Base-by-base conservation (phyloP, 2,113 vertebrate genomes). In the Stegastes partitus region DNA sequence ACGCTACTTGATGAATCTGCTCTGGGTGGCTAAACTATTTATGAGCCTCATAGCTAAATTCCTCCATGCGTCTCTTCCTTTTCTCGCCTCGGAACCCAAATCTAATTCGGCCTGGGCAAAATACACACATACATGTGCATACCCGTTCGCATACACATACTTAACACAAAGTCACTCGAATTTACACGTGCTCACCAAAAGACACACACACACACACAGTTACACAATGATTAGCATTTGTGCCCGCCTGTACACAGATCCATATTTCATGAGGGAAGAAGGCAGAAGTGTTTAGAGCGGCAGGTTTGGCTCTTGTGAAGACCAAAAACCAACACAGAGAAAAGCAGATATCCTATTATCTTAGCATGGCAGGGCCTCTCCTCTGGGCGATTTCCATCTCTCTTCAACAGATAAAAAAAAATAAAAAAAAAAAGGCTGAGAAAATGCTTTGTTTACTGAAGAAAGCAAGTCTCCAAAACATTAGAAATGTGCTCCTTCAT, bases 1-100 rank as follows among this genome's bases (percentile, higher is more conserved):
- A 92, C 74, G 76, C 92, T 88, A 93, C 91, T 94, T 94, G 94
- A 95, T 95, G 93, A 95, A 95, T 95, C 93, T 95, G 93, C 93
- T 91, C 91, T 91, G 90, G 93, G 86, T 93, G 92, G 90, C 91
- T 95, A 94, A 95, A 95, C 93, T 95, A 95, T 95, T 95, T 95
- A 95, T 95, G 94, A 95, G 93, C 90, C 90, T 92, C 93, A 89
- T 84, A 91, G 92, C 92, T 85, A 91, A 93, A 93, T 93, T 93
- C 92, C 92, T 93, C 91, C 94, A 94, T 92, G 92, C 94, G 85
- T 93, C 90, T 91, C 91, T 90, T 82, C 79, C 83, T 75, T 89
- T 89, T 74, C 88, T 89, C 88, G 88, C 90, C 88, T 90, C 85
- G 51, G 75, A 91, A 92, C 88, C 90, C 91, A 92, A 95, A 95